Conservation (phyloP, 2,797 vertebrate species). For the Chrosomus eos region DNA sequence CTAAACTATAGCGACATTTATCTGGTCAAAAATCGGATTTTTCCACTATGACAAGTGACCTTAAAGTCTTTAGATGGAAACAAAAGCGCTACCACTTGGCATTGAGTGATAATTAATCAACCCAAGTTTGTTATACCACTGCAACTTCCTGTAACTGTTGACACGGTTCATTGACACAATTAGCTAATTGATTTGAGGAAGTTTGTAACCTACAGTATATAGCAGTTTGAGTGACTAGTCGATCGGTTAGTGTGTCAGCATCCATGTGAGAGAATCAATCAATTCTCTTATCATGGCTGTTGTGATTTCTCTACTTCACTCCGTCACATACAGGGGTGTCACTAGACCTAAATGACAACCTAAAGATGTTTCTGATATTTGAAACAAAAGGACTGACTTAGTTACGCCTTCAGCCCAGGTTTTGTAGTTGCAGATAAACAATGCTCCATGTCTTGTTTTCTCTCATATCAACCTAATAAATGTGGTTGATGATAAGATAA, state of each 20-base stretch:
- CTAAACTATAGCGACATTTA: neutral
- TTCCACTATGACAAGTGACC: neutral
- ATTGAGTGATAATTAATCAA: neutral
- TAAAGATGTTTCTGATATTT: no score
- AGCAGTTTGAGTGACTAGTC: neutral
- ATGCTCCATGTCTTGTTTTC: neutral
- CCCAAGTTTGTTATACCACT: neutral
- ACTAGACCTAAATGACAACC: no score
- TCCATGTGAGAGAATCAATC: slow-evolving; percentile 20
- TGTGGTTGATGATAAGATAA: neutral
- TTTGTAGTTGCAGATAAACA: neutral
- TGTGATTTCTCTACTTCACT: neutral
- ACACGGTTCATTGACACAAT: neutral
- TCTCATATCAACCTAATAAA: neutral
- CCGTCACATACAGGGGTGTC: neutral
- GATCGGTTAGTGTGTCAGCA: neutral
- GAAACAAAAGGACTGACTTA: no score
- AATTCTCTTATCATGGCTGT: neutral
- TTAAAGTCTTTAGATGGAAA: neutral
- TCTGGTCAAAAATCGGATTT: neutral
- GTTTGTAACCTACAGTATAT: slow-evolving; percentile 12
- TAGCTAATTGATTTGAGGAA: neutral
- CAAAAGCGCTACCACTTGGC: neutral
- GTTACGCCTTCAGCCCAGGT: no score
- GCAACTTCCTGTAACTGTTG: neutral